Evolutionary conservation across 2,113 vertebrate species (phyloP), one percentile per base, ranked within the genome.

Genomic region (Oxyruncus cristatus): DNA sequence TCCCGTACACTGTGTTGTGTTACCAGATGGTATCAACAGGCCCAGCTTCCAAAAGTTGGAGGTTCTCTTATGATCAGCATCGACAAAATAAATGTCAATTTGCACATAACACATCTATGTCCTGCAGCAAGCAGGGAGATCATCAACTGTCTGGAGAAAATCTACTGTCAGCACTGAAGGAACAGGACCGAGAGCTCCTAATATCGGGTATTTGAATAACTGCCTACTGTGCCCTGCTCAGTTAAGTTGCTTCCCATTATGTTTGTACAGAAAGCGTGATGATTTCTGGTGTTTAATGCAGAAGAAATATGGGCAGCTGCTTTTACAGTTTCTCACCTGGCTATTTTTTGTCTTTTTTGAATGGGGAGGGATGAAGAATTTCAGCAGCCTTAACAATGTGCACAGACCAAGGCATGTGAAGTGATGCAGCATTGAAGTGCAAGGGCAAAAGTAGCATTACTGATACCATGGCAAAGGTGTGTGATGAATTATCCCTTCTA

Each of bases 401-500:
- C 50, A 13, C 16, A 91, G 66, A 66, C 26, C 70, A 70, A 74
- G 15, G 30, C 5, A 4, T 8, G 1, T 61, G 53, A 81, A 74
- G 35, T 24, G 65, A 81, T 78, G 52, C 0, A 5, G 26, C 32
- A 17, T 9, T 92, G 93, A 81, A 88, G 97, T 77, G 88, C 98
- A 98, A 98, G 97, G 98, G 96, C 97, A 97, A 97, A 97, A 98
- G 97, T 95, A 97, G 93, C 96, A 90, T 92, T 88, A 84, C 93
- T 84, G 83, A 91, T 98, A 97, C 97, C 90, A 92, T 90, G 92
- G 97, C 96, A 98, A 98, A 98, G 96, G 96, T 76, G 66, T 96
- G 93, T 98, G 98, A 98, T 99, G 96, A 98, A 98, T 99, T 98
- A 98, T 72, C 91, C 92, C 89, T 96, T 95, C 92, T 96, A 97